Percentiles rank a stretch among this genome's conserved stretches.
These are phyloP conservation scores for Pocillopora meandrina DNA, from an alignment of 92 coral and sea anemone species.

Conservation along the genomic window DNA sequence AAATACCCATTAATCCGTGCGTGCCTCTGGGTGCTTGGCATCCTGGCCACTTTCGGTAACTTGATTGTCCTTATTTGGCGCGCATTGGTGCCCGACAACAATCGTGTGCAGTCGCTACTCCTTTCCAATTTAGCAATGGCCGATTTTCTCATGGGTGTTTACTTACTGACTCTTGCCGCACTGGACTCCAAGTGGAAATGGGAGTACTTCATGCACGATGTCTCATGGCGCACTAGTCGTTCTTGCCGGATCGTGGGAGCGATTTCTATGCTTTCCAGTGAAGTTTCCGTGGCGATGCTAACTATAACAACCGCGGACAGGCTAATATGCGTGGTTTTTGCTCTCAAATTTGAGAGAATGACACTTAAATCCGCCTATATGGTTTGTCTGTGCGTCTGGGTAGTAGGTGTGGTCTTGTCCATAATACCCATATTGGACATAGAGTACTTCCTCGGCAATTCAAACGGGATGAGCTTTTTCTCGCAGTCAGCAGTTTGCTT, in stretches of 20 bases:
- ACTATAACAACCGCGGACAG: constrained; percentile 59
- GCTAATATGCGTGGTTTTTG: constrained; percentile 57
- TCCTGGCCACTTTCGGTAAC: constrained; percentile 43
- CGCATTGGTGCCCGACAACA: constrained; percentile 39
- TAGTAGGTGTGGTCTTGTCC: constrained; percentile 30
- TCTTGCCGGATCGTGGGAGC: constrained; percentile 58
- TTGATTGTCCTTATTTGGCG: constrained; percentile 43
- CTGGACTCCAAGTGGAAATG: constrained; percentile 52
- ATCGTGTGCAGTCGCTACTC: constrained; percentile 59
- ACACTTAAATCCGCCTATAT: constrained; percentile 27
- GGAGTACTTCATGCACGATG: constrained; percentile 51
- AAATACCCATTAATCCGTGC: constrained; percentile 41
- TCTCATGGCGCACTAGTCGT: constrained; percentile 47
- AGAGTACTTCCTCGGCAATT: constrained; percentile 22
- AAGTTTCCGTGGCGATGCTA: constrained; percentile 52
- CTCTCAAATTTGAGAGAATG: constrained; percentile 43
- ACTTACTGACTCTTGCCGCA: constrained; percentile 50
- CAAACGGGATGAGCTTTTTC: constrained; percentile 41
- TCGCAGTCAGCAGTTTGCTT: constrained; percentile 66
- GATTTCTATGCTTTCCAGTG: constrained; percentile 58
- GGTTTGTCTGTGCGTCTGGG: constrained; percentile 41
- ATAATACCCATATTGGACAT: constrained; percentile 34
- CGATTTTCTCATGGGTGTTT: constrained; percentile 59
- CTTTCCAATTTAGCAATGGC: constrained; percentile 62
- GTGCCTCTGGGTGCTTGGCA: constrained; percentile 62